Evolutionary conservation across 2,888 invertebrate genomes (phyloP), one percentile per base, ranked within the genome.

Genomic region (Drosophila austrosaltans): DNA sequence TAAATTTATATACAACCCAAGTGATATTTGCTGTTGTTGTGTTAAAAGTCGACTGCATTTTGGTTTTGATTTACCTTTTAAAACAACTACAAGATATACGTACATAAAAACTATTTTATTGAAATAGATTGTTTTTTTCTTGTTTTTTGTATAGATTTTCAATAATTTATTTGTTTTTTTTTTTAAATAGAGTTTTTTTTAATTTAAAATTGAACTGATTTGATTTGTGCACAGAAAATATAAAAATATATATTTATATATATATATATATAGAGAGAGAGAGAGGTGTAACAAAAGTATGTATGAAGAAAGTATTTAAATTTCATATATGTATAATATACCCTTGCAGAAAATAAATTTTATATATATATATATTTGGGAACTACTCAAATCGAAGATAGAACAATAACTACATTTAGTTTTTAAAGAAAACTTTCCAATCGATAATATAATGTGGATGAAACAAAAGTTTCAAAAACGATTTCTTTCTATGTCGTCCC

Each of bases 21-120:
- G 48, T 48, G 48, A 48, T 48, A 8, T 25, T 39, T 39, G 39
- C 39, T 30, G 30, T 30, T 48, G 48, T 3, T 48, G 48, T 48
- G 44, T 48, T 48, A 8, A 48, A 48, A 32, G 30, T 39, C 54
- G 40, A 44, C 25, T 58, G 44, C n/a, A 20, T 62, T 42, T 42
- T 61, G 39, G 39, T 8, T 36, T 22, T 10, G 22, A 36, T 25
- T 42, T 8, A 44, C 54, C 20, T 67, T 69, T 81, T 66, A 77
- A 77, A 78, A 80, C 78, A 79, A 81, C 80, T 81, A 81, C 81
- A 79, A 79, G 81, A 72, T 77, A 84, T 82, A 77, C 77, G 79
- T 79, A 48, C 48, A 48, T 48, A 48, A 82, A 42, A 69, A 63
- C 71, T 79, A 53, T 60, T 16, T 30, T 25, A 39, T 44, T 59